phyloP scores from a whole-genome alignment of 2,113 vertebrate species.

The Scalopus aquaticus region DNA sequence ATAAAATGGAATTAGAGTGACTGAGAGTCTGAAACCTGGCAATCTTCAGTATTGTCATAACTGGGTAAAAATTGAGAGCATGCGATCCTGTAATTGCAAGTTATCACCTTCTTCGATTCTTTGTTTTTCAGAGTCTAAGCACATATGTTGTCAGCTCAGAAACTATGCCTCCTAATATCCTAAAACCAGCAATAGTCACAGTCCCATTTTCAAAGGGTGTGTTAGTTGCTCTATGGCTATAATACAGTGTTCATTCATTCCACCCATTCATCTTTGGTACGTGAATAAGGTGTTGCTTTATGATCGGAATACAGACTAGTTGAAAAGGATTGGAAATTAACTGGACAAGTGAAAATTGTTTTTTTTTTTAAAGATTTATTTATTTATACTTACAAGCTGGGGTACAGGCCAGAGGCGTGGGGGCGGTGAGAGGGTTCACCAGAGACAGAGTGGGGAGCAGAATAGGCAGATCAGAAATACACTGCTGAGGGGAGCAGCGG shows the following conservation, averaged over 20 bases:
- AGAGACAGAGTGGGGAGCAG: no score
- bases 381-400: no score
- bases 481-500: no score
- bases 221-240: neutral
- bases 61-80: neutral
- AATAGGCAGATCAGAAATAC: no score
- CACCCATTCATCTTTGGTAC: neutral
- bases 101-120: neutral
- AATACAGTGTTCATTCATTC: neutral
- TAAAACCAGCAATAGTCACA: neutral
- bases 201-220: neutral
- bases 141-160: neutral
- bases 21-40: slow-evolving; percentile 8
- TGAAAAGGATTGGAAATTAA: neutral
- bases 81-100: neutral
- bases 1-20: neutral
- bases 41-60: neutral
- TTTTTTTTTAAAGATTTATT: no score
- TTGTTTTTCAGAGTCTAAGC: neutral
- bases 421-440: no score
- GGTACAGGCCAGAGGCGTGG: no score
- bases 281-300: neutral
- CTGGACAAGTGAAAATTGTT: no score
- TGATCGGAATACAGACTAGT: neutral
- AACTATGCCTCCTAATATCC: neutral